These are phyloP conservation scores for Crocodylus rhombifer DNA, from an alignment of 2,797 vertebrate genomes.

Conservation along the genomic window DNA sequence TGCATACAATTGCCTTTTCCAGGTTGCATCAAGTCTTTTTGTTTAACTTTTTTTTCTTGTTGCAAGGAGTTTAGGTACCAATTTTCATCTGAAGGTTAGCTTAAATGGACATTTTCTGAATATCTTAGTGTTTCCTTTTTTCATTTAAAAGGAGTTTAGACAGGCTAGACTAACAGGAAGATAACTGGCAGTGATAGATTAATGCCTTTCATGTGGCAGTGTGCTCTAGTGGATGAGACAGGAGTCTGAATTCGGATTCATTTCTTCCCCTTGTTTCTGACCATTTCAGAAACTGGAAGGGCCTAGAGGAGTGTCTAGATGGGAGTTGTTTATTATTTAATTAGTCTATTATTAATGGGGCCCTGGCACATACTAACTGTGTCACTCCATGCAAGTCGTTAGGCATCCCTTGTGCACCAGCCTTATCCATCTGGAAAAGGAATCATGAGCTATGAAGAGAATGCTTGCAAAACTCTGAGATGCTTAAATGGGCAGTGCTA, in stretches of 20 bases:
- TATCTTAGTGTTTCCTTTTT: not conserved
- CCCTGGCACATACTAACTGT: not conserved
- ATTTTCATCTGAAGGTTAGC: not conserved
- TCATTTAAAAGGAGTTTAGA: not conserved
- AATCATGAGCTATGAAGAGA: not conserved
- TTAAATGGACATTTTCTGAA: not conserved
- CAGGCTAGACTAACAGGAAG: not conserved
- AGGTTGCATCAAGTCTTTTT: not conserved
- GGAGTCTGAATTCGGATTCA: not conserved
- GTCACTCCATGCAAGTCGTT: not conserved
- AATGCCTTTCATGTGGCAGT: not conserved
- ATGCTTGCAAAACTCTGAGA: not conserved
- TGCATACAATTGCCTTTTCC: not conserved
- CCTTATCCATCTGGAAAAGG: not conserved
- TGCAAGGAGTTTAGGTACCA: not conserved
- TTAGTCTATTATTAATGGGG: accelerated
- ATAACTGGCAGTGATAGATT: not conserved
- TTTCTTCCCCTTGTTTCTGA: accelerated
- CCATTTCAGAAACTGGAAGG: accelerated
- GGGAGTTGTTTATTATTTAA: not conserved
- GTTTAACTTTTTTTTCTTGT: no score
- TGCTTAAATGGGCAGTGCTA: not conserved
- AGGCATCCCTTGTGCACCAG: not conserved
- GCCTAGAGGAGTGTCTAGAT: accelerated
- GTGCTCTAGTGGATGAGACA: not conserved